Conservation (phyloP, 1,140 invertebrate genomes). For the Stenopsyche tienmushanensis region DNA sequence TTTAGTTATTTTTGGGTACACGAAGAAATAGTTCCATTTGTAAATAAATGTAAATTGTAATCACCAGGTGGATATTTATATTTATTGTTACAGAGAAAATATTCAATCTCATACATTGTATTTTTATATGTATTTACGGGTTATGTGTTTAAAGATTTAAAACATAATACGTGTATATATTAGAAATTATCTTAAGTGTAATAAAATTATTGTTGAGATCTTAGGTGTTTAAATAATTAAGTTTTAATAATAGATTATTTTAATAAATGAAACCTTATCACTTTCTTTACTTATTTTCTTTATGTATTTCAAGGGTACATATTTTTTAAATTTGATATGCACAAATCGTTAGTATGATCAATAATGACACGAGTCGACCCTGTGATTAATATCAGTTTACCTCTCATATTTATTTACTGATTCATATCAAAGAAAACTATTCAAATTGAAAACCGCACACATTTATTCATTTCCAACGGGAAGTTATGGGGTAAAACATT, state of each 20-base stretch:
- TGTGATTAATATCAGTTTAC: no score
- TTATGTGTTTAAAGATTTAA: constrained; percentile 30
- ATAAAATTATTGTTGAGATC: constrained; percentile 25
- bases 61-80: constrained; percentile 31
- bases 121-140: constrained; percentile 32
- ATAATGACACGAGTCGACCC: no score
- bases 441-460: no score
- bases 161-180: constrained; percentile 27
- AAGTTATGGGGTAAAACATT: no score
- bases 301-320: no score
- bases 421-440: no score
- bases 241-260: background rate
- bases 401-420: no score
- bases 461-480: no score
- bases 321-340: no score
- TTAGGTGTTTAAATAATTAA: constrained; percentile 22
- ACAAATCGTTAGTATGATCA: no score
- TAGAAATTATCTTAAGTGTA: constrained; percentile 22
- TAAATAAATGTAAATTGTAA: constrained; percentile 30
- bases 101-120: constrained; percentile 26
- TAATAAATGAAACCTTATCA: background rate
- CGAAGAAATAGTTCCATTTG: constrained; percentile 6
- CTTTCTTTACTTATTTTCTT: background rate
- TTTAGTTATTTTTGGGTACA: no score
- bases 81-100: constrained; percentile 32